Evolutionary conservation across 2,797 vertebrate species (phyloP).

Genomic region (Pipistrellus pipistrellus): DNA sequence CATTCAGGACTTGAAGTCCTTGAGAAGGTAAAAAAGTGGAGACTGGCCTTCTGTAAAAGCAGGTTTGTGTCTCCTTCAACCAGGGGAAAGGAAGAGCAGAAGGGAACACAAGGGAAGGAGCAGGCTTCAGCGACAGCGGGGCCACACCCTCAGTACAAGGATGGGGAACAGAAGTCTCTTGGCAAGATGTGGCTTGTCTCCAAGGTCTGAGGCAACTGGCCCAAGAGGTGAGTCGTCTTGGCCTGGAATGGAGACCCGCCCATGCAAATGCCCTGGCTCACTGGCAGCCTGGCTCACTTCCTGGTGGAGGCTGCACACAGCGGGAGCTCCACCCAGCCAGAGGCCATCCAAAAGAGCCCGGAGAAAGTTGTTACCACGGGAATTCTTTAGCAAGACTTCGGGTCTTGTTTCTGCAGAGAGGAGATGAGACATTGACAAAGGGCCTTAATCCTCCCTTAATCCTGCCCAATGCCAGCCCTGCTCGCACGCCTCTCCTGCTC

Average conservation of each 20-base stretch:
- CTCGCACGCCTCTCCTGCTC: constrained; percentile 60
- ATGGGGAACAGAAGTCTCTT: neutral
- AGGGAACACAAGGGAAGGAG: neutral
- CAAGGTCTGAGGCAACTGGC: neutral
- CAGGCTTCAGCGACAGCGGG: neutral
- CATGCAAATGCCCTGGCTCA: neutral
- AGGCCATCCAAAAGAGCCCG: constrained; percentile 63
- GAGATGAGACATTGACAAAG: constrained; percentile 78
- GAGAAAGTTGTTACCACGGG: constrained; percentile 61
- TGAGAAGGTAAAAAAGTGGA: neutral
- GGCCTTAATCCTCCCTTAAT: constrained; percentile 76
- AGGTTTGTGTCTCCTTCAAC: neutral
- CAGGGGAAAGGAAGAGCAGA: neutral
- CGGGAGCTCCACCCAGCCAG: constrained; percentile 61
- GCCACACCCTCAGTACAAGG: neutral
- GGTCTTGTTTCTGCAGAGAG: constrained; percentile 77
- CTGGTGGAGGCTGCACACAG: neutral
- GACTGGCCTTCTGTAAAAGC: neutral
- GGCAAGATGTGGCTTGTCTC: neutral
- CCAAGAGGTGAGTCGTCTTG: neutral
- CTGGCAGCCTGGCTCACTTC: neutral
- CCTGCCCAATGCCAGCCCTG: constrained; percentile 51
- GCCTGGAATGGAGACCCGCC: neutral
- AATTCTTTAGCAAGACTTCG: constrained; percentile 77
- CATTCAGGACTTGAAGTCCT: neutral